Conservation (phyloP, 1,140 invertebrate genomes). For the Scaptomyza graminum region DNA sequence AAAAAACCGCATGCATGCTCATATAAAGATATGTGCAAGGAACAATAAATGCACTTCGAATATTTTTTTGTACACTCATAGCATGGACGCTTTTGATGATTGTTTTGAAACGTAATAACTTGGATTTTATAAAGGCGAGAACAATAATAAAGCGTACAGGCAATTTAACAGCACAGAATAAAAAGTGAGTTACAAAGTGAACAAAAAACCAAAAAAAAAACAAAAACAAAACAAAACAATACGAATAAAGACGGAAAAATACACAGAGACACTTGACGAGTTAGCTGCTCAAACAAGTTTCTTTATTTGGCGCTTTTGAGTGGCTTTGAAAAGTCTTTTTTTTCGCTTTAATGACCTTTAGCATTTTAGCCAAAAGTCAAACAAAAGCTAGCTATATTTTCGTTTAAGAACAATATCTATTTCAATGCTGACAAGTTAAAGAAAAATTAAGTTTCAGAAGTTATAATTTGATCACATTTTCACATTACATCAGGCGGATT, state of each 20-base stretch:
- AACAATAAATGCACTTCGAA: conserved; percentile 38
- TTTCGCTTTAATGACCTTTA: conserved; percentile 54
- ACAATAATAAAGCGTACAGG: conserved; percentile 19
- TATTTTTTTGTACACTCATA: neutral
- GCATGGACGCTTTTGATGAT: conserved; percentile 19
- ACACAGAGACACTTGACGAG: conserved; percentile 22
- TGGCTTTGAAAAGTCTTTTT: conserved; percentile 46
- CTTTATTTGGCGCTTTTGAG: conserved; percentile 51
- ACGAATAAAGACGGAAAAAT: neutral
- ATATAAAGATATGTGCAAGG: neutral
- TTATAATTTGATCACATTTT: conserved; percentile 9
- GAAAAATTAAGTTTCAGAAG: neutral
- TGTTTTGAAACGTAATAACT: conserved; percentile 26
- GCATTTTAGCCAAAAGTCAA: conserved; percentile 48
- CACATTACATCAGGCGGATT: conserved; percentile 31
- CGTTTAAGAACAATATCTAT: conserved; percentile 16
- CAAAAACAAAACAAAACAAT: conserved; percentile 8
- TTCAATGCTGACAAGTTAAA: conserved; percentile 14
- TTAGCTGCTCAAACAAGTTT: conserved; percentile 53
- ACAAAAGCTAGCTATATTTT: neutral
- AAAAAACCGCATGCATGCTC: neutral
- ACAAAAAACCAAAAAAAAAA: conserved; percentile 8
- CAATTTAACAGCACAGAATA: conserved; percentile 35
- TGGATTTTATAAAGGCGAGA: conserved; percentile 46
- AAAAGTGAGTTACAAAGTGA: conserved; percentile 16